Percentiles rank a stretch among this genome's conserved stretches.
These are phyloP conservation scores for Reticulitermes speratus DNA, from an alignment of 1,140 invertebrate genomes.

Conservation along the genomic window DNA sequence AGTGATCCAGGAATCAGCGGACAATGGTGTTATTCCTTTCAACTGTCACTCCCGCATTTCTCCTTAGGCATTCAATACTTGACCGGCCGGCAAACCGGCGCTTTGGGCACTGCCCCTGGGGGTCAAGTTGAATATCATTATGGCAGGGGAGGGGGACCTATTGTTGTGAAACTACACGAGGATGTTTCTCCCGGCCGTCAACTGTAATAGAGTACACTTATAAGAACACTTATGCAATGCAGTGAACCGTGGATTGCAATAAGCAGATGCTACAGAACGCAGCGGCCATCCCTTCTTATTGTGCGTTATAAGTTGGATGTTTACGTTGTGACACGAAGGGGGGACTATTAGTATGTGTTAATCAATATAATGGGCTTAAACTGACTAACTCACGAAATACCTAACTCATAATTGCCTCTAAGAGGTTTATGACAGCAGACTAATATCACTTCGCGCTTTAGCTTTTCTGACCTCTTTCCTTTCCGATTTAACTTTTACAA, in stretches of 20 bases:
- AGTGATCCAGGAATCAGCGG: slow-evolving; percentile 19
- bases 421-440: too few species aligned
- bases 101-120: background rate
- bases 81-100: background rate
- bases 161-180: too few species aligned
- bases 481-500: too few species aligned
- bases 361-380: too few species aligned
- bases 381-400: too few species aligned
- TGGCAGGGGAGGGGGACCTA: background rate
- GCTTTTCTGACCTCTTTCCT: too few species aligned
- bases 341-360: too few species aligned
- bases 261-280: background rate
- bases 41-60: slow-evolving; percentile 27
- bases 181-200: background rate
- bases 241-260: background rate
- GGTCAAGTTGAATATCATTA: slow-evolving; percentile 17
- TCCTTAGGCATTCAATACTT: background rate
- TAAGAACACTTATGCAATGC: background rate
- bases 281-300: too few species aligned
- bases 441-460: too few species aligned
- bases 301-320: too few species aligned
- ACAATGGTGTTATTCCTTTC: slow-evolving; percentile 12
- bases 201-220: slow-evolving; percentile 15
- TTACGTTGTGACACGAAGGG: too few species aligned
- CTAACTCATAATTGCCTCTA: too few species aligned